Base-by-base conservation (phyloP, 1,140 invertebrate genomes). In the Sitodiplosis mosellana region DNA sequence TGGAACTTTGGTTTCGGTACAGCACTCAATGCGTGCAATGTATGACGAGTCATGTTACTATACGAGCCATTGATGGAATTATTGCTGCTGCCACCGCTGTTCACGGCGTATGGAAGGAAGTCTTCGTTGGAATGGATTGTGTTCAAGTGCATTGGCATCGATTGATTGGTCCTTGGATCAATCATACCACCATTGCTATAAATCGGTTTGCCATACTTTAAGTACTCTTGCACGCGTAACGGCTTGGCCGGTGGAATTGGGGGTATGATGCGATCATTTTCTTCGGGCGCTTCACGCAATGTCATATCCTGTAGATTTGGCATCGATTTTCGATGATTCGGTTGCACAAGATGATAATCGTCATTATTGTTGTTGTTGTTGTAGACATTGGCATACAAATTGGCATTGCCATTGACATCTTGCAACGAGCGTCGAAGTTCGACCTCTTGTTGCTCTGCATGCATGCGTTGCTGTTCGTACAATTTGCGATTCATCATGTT, bases 11-110 rank as follows among this genome's bases (percentile, higher is more conserved):
- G 73, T 33, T 79, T 77, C 10, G 83, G 83, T 5, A 77, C 81
- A 14, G 83, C 83, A 57, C 81, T 85, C 2, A 87, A 63, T 2
- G 81, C 81, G 59, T 84, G 80, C 33, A 84, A 61, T 6, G 81
- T 83, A 52, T 84, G 80, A 45, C 80, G 72, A 17, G 75, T 76
- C 80, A 85, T 83, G 43, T 81, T 76, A 14, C 69, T 60, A 52
- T 14, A 58, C 18, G 19, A 43, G 58, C 59, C 49, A 56, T 58
- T 21, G 61, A 14, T 43, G n/a, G 18, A 20, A 21, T 21, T 43
- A 21, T 43, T 44, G 42, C 19, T 18, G 27, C 27, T 27, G 27
- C 27, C 27, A 27, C n/a, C n/a, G n/a, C n/a, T 45, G 44, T 12
- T 34, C 6, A 7, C 17, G 33, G 17, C 36, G 33, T 19, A 17